Percentiles rank a stretch among this genome's conserved stretches.
These are phyloP conservation scores for Patiria miniata DNA, from an alignment of 35 echinoderm and acorn worm species.

Conservation along the genomic window DNA sequence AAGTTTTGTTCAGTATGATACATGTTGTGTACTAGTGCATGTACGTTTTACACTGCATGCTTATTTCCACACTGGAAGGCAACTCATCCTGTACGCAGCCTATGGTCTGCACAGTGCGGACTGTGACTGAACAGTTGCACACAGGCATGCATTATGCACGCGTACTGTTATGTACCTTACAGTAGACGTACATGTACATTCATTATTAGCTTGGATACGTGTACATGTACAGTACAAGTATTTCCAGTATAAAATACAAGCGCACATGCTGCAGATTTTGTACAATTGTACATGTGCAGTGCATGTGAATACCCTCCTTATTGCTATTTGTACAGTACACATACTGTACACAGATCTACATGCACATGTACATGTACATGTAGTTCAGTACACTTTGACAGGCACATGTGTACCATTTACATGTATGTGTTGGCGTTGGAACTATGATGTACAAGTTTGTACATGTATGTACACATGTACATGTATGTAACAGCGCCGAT, in stretches of 20 bases:
- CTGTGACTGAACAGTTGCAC: background rate
- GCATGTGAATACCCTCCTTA: background rate
- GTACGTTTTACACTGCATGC: no score
- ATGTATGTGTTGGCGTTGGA: no score
- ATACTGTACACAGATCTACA: background rate
- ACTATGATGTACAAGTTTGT: no score
- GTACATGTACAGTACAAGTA: background rate
- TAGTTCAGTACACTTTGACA: background rate
- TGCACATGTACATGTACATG: constrained; percentile 1
- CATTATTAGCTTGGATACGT: background rate
- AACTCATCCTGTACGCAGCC: no score
- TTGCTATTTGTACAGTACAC: background rate
- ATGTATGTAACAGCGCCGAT: background rate
- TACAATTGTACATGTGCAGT: background rate
- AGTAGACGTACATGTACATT: no score
- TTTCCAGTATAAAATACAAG: background rate
- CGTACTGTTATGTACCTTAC: background rate
- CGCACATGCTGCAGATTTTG: background rate
- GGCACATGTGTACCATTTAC: no score
- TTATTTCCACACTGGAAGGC: no score
- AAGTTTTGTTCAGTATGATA: no score
- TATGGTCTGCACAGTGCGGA: no score
- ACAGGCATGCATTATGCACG: background rate
- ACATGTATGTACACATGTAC: background rate
- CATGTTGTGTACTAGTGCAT: no score